Conservation (phyloP, 2,113 vertebrate genomes). For the Ptyas mucosa region DNA sequence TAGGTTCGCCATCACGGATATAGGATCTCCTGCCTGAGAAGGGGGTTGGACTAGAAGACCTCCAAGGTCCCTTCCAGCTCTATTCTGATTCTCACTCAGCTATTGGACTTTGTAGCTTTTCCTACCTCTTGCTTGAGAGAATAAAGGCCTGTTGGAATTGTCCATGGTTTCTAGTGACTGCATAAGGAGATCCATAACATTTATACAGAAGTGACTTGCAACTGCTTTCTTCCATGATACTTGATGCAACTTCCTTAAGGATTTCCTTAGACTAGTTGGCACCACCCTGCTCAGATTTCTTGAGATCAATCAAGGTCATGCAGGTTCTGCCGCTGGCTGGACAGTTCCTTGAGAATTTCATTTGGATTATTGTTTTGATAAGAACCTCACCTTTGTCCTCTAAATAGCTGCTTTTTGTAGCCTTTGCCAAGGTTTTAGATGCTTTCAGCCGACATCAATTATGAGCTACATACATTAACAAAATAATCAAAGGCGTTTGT, state of each 20-base stretch:
- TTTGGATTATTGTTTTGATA: not conserved
- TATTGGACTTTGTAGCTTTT: not conserved
- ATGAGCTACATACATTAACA: slow-evolving; percentile 50
- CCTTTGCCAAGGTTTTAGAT: slow-evolving; percentile 26
- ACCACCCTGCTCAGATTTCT: not conserved
- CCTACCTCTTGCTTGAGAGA: not conserved
- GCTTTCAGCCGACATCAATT: slow-evolving; percentile 36
- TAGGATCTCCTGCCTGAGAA: too few species aligned
- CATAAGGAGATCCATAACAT: not conserved
- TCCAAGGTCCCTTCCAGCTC: too few species aligned
- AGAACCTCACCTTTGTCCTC: not conserved
- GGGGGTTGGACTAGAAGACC: too few species aligned
- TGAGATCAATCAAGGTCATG: not conserved
- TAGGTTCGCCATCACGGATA: too few species aligned
- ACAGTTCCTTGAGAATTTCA: not conserved
- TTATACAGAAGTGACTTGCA: not conserved
- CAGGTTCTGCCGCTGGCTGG: not conserved
- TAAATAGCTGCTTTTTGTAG: not conserved
- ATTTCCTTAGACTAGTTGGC: not conserved
- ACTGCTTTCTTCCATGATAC: not conserved
- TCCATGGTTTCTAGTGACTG: not conserved
- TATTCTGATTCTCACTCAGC: not conserved
- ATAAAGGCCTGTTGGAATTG: not conserved
- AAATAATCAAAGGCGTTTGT: slow-evolving; percentile 37
- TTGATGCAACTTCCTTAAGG: not conserved